Percentiles rank a stretch among this genome's conserved stretches.
Evolutionary conservation across 2,888 invertebrate species (phyloP).

Genomic region (Zaprionus lineosus): DNA sequence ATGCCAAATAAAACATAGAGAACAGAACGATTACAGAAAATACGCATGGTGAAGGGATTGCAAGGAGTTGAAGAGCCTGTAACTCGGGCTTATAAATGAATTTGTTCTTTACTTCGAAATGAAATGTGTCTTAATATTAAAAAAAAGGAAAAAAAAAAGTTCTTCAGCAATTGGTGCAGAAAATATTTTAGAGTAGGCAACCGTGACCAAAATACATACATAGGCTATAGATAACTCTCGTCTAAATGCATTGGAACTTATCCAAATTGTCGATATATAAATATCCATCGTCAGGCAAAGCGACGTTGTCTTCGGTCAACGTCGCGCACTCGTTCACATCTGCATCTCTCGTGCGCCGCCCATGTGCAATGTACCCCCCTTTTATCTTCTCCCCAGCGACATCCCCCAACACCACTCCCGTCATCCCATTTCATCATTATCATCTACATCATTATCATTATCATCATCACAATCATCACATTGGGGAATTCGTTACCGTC

Average conservation of each 20-base stretch:
- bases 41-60: not conserved
- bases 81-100: not conserved
- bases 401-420: constrained; percentile 1
- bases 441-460: no score
- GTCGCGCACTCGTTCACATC: constrained; percentile 56
- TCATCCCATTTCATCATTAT: constrained; percentile 3
- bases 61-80: not conserved
- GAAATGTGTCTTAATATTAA: no score
- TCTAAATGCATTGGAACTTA: constrained; percentile 82
- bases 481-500: constrained; percentile 29
- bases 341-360: constrained; percentile 58
- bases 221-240: constrained; percentile 74
- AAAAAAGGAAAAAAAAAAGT: no score
- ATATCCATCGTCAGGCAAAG: constrained; percentile 74
- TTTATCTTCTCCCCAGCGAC: not conserved
- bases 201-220: constrained; percentile 73
- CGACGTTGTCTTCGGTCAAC: constrained; percentile 53
- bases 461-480: constrained; percentile 2
- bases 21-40: not conserved
- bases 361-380: constrained; percentile 34
- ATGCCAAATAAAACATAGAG: constrained; percentile 47
- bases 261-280: constrained; percentile 82
- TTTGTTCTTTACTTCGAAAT: no score
- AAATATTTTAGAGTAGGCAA: constrained; percentile 69
- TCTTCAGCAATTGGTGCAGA: constrained; percentile 57